Percentiles rank a stretch among this genome's conserved stretches.
Conservation (phyloP, 64 coral and sea anemone genomes). For the Platygyra sinensis region DNA sequence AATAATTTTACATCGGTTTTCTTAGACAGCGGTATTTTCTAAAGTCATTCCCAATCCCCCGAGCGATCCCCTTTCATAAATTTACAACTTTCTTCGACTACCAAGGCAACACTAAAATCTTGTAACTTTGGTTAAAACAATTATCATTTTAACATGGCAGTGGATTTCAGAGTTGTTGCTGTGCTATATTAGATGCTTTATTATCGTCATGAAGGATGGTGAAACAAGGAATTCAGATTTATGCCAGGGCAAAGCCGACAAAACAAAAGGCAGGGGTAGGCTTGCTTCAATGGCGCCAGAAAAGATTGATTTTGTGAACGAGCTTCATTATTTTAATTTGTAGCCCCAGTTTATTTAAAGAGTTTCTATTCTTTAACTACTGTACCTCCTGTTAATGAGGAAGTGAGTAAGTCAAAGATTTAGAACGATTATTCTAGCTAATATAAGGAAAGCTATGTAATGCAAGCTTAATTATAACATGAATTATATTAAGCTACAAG, state of each 20-base stretch:
- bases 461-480: too few species aligned
- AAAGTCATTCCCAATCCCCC: background rate
- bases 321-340: background rate
- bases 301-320: background rate
- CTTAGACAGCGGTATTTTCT: background rate
- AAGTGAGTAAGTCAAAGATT: too few species aligned
- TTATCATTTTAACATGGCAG: background rate
- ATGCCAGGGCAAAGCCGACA: constrained; percentile 86
- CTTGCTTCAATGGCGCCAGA: background rate
- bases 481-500: too few species aligned
- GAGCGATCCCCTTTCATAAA: background rate
- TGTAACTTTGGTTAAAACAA: background rate
- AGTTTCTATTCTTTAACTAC: background rate
- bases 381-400: too few species aligned
- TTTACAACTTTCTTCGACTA: background rate
- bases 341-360: background rate
- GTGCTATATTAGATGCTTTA: background rate
- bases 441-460: too few species aligned
- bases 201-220: constrained; percentile 80
- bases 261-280: constrained; percentile 92
- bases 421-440: too few species aligned
- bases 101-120: background rate
- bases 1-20: background rate
- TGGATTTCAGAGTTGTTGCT: background rate
- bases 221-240: constrained; percentile 97